Base-by-base conservation (phyloP, 37 sponge, comb jelly and placozoan genomes). In the Axinella damicornis region DNA sequence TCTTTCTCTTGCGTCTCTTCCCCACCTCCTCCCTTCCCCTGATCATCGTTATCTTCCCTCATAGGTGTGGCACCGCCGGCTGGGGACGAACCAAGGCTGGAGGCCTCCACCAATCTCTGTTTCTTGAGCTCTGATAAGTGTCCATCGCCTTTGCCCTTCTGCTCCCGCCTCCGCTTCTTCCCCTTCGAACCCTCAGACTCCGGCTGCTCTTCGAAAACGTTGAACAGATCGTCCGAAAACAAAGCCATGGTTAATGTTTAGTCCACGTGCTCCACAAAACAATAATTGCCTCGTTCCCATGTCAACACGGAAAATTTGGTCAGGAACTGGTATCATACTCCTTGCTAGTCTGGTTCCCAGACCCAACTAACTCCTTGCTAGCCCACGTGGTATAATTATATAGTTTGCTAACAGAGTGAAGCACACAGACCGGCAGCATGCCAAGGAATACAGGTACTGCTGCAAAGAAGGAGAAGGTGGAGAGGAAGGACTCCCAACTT, bases 171-270 rank as follows among this genome's bases (percentile, higher is more conserved):
- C 64, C 40, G 57, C 69, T 78, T 83, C 76, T 83, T 87, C 5
- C 39, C 34, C 40, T 52, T 63, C 15, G 70, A 21, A 31, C 36
- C 39, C 62, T 38, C 56, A 2, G 83, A 28, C 18, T 78, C 74
- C 15, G 67, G 13, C 19, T 79, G 78, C 59, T 88, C 80, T 77
- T 88, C 88, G 52, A 92, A 92, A 30, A 92, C 85, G 32, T 77
- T 36, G 81, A 92, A 92, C 31, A 92, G 69, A 55, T 87, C 92
- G 18, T 84, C 87, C 12, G 88, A 83, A 54, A 92, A 92, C 72
- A 73, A 27, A 39, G 88, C 92, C 89, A 88, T 92, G 69, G n/a
- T 62, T 19, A 2, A 20, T 53, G 20, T 9, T 46, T 9, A 69
- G 37, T 28, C 37, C 62, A 61, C 62, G 25, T 46, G 46, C 9